Evolutionary conservation across 2,797 vertebrate genomes (phyloP).

Genomic region (Macroramphosus scolopax): DNA sequence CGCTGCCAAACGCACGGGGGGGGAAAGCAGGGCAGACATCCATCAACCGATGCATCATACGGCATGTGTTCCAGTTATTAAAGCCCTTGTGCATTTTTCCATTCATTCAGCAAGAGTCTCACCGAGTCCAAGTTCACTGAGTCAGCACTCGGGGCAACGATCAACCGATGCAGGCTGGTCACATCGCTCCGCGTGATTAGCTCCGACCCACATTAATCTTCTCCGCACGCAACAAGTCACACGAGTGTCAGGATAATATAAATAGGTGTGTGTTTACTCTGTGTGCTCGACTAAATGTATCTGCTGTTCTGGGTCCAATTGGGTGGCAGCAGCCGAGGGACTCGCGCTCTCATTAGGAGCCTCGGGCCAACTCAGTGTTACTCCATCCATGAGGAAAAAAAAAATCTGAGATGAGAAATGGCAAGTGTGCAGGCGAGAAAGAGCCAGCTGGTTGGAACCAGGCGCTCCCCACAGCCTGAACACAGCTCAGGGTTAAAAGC

Average conservation of each 20-base stretch:
- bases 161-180: conserved; percentile 25
- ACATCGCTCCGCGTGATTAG: conserved; percentile 33
- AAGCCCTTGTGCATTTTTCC: conserved; percentile 27
- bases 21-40: conserved; percentile 11
- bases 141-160: no score
- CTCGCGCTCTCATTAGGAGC: conserved; percentile 52
- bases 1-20: no score
- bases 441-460: conserved; percentile 33
- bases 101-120: no score
- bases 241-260: no score
- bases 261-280: conserved; percentile 8
- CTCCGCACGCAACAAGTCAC: conserved; percentile 15
- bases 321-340: conserved; percentile 57
- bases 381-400: conserved; percentile 45
- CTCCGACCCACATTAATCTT: conserved; percentile 34
- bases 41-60: conserved; percentile 27
- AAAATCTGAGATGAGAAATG: conserved; percentile 40
- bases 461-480: no score
- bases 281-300: no score
- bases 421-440: conserved; percentile 1
- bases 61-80: conserved; percentile 37
- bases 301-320: conserved; percentile 20
- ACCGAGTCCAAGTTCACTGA: no score
- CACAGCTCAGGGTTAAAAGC: conserved; percentile 16
- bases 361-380: conserved; percentile 37